Evolutionary conservation across 1,140 invertebrate species (phyloP), one percentile per base, ranked within the genome.

Genomic region (Ips typographus): DNA sequence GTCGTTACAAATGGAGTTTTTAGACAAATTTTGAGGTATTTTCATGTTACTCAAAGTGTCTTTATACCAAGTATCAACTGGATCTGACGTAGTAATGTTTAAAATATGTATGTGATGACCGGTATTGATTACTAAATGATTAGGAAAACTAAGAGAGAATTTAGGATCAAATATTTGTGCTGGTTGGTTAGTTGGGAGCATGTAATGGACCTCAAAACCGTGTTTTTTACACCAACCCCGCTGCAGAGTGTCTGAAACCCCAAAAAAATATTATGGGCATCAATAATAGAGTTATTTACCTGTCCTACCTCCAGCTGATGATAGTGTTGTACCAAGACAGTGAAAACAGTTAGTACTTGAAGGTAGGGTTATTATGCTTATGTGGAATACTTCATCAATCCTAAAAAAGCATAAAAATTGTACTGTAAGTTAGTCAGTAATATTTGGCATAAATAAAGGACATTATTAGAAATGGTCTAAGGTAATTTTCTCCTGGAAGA

Each of bases 91-190:
- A 37, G 62, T 68, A 36, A 78, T 66, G 62, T 78, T 80, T 49
- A 80, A 68, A 65, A 80, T 79, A 56, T 81, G 78, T 38, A 81
- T 77, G 68, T 79, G 77, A 68, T 79, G 77, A 55, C 79, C 80
- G 7, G 80, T 81, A 71, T 81, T 81, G 56, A 81, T 76, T n/a
- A 81, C 77, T 62, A 81, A 70, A 70, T 81, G 75, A 61, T 81
- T 75, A 3, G 80, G 79, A 70, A 72, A 81, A 6, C 79, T 77
- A 42, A 81, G 64, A 40, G 77, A 79, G 51, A 79, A 72, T 51
- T 76, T 69, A 36, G 80, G 77, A 60, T 80, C 73, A 53, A 80
- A 79, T 22, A 44, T 60, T 2, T 78, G 79, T 4, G 71, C 65
- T 39, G 77, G 78, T 66, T 78, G 74, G 41, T 75, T 73, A 71